Base-by-base conservation (phyloP, 2,113 vertebrate species). In the Limanda limanda region DNA sequence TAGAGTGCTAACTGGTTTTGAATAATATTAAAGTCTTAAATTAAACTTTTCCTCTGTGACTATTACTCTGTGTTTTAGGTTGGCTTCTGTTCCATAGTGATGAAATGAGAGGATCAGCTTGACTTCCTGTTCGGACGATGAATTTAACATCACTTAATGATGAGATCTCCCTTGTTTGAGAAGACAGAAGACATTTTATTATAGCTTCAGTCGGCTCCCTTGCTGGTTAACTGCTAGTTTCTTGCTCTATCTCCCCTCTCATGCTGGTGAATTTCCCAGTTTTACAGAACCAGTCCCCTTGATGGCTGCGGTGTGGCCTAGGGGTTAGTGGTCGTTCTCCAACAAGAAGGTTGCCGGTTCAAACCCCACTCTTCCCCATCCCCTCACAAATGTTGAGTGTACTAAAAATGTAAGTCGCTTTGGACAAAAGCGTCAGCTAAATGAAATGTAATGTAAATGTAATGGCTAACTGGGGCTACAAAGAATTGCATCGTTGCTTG, bases 71-170 rank as follows among this genome's bases (percentile, higher is more conserved):
- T 11, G 31, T 55, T n/a, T 54, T 20, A 12, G 31, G 25, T 66
- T 74, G 52, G 51, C 73, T 80, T 80, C 42, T 66, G 40, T 71
- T 71, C 68, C 42, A 65, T 67, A 23, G 24, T 27, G 42, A 69
- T 75, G 58, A 51, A 59, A 15, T 47, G 54, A 48, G 70, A 74
- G 64, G 71, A 71, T 55, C 51, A 11, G 23, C 69, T 65, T 55
- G 59, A 66, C 55, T 35, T 63, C 63, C 56, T 48, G 64, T 57
- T 73, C 60, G 59, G 54, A 20, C 24, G 52, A 73, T 78, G 71
- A 70, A 82, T 86, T 81, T 86, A 76, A 66, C 81, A 87, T 82
- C 61, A 66, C n/a, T 56, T 20, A 42, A 68, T 48, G 59, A 63
- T 24, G 61, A 84, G 56, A 42, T 71, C 54, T 52, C 42, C 57